Base-by-base conservation (phyloP, 2,797 vertebrate genomes). In the Mormyrops attenuatus region DNA sequence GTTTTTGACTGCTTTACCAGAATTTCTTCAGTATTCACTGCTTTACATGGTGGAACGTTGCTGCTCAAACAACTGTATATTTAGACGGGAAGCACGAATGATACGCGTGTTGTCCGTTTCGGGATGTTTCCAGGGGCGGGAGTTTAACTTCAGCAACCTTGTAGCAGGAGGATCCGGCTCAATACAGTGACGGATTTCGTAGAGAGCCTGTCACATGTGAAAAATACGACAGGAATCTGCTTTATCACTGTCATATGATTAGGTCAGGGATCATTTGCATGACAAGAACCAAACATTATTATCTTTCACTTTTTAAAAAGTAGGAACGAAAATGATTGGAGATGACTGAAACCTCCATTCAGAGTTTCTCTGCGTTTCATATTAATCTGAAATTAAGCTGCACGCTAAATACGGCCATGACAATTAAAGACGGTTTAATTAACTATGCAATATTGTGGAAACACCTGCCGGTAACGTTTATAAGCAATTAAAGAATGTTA, bases 141-240 rank as follows among this genome's bases (percentile, higher is more conserved):
- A 80, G 73, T 80, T 80, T 7, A 80, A 44, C 26, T 41, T 80
- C 15, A 5, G 1, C 6, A 87, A 92, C 85, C 90, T 52, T 89
- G 91, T 30, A 91, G 38, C 3, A 22, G 8, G 47, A 13, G 84
- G 88, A 55, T 1, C 30, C 6, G 55, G 0, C 11, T 30, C 92
- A 93, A 93, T 2, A 1, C 89, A 55, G 92, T n/a, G 91, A 17
- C 91, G 91, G 91, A 93, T 57, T 90, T 26, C 11, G 13, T 89
- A 15, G 3, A 69, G 87, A 86, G 66, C 22, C 5, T 20, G 88
- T 80, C 88, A 89, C 50, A 53, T 30, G 90, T 57, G 15, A 34
- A 22, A 86, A 73, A 41, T 3, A 47, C 30, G 6, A 22, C 22
- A 22, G 22, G 5, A 52, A 15, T 80, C 0, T 0, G 41, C 92